Evolutionary conservation across 2,113 vertebrate genomes (phyloP).

Genomic region (Murina feae): DNA sequence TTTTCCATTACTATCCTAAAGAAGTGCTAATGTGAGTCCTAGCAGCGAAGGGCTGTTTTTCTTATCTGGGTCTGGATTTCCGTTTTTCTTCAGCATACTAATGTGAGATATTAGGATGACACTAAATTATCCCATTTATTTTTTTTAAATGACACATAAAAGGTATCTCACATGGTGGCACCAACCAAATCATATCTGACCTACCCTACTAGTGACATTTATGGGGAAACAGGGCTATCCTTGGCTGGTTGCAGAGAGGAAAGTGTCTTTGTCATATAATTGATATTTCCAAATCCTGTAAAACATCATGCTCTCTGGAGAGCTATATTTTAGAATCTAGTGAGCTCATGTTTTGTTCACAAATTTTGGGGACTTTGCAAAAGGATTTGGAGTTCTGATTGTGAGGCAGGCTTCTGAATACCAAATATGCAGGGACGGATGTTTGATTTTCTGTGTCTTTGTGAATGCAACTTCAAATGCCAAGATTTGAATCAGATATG

Average conservation of each 20-base stretch:
- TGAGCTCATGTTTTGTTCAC: slow-evolving; percentile 49
- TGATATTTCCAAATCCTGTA: slow-evolving; percentile 62
- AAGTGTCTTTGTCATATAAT: slow-evolving; percentile 66
- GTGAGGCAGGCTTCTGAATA: background rate
- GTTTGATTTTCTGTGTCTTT: background rate
- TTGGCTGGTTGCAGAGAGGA: slow-evolving; percentile 59
- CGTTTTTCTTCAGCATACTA: slow-evolving; percentile 72
- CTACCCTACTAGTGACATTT: slow-evolving; percentile 67
- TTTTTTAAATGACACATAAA: slow-evolving; percentile 68
- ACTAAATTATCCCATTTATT: slow-evolving; percentile 76
- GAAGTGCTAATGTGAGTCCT: slow-evolving; percentile 73
- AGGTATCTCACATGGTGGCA: slow-evolving; percentile 64
- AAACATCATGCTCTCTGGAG: slow-evolving; percentile 47
- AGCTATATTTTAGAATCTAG: slow-evolving; percentile 48
- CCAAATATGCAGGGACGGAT: background rate
- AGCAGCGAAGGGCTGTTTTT: slow-evolving; percentile 73
- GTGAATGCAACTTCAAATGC: slow-evolving; percentile 9
- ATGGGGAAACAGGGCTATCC: slow-evolving; percentile 60
- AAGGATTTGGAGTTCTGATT: background rate
- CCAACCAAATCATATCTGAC: slow-evolving; percentile 57
- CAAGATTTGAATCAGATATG: slow-evolving; percentile 2
- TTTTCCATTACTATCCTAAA: slow-evolving; percentile 73
- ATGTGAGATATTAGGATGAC: slow-evolving; percentile 74
- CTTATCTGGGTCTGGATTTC: slow-evolving; percentile 65
- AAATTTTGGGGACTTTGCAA: slow-evolving; percentile 43